Conservation (phyloP, 2,888 invertebrate genomes). For the Nemotelus nigrinus region DNA sequence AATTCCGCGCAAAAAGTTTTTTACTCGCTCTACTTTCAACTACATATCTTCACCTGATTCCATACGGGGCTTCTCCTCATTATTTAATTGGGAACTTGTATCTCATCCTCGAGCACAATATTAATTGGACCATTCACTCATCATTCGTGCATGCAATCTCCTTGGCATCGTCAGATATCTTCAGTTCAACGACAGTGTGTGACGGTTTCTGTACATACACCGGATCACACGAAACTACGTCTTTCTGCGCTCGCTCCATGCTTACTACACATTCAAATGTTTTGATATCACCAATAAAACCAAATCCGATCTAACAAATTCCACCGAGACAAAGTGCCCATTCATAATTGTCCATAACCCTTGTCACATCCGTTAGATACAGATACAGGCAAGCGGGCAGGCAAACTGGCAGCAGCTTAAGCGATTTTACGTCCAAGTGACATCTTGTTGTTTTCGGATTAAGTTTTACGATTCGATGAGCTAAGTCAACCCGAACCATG, state of each 20-base stretch:
- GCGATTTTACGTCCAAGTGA: slow-evolving; percentile 15
- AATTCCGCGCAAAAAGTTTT: no score
- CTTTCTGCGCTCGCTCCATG: no score
- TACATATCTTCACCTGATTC: no score
- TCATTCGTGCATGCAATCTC: slow-evolving; percentile 12
- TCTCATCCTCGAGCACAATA: slow-evolving; percentile 27
- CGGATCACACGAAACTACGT: no score
- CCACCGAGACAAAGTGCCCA: slow-evolving; percentile 35
- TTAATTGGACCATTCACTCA: slow-evolving; percentile 37
- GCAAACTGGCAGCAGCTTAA: not conserved
- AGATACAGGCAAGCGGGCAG: not conserved
- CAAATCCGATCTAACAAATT: slow-evolving; percentile 41
- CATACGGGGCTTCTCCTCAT: not conserved
- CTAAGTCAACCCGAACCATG: no score
- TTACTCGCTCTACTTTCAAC: no score
- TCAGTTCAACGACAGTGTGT: not conserved
- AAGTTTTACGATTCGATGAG: not conserved
- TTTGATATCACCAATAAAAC: slow-evolving; percentile 37
- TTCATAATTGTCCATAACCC: slow-evolving; percentile 39
- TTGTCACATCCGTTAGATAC: slow-evolving; percentile 29
- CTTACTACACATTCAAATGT: slow-evolving; percentile 9
- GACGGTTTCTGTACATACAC: not conserved
- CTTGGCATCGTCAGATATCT: not conserved
- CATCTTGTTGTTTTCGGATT: slow-evolving; percentile 5
- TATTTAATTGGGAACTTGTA: slow-evolving; percentile 35